Evolutionary conservation across 1,140 invertebrate species (phyloP).

Genomic region (Proales similis): DNA sequence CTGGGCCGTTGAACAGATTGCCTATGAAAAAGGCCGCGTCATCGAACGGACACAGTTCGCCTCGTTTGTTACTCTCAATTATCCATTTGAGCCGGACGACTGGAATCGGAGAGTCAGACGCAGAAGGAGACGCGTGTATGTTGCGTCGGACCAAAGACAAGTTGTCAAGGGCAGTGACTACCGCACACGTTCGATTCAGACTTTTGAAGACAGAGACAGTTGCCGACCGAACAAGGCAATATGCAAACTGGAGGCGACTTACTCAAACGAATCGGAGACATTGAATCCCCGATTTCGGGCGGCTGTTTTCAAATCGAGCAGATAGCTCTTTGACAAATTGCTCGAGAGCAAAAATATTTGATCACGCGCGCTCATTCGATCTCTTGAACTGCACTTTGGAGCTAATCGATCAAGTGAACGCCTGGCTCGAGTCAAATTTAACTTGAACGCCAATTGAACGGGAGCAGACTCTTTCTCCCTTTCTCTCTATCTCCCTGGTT

Average conservation of each 20-base stretch:
- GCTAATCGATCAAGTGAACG: no score
- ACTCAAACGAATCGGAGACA: not conserved
- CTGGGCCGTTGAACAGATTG: not conserved
- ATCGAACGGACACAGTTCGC: not conserved
- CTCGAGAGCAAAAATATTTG: no score
- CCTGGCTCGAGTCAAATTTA: no score
- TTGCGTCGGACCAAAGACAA: not conserved
- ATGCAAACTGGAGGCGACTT: not conserved
- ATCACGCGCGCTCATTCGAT: no score
- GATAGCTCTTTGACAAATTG: not conserved
- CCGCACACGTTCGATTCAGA: not conserved
- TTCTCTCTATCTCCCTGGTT: no score
- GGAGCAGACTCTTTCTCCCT: no score
- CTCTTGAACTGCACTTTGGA: no score
- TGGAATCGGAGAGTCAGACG: not conserved
- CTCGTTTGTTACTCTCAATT: not conserved
- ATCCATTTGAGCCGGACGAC: not conserved
- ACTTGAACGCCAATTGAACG: no score
- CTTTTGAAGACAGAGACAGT: not conserved
- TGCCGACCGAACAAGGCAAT: not conserved
- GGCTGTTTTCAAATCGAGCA: not conserved
- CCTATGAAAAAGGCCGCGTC: not conserved
- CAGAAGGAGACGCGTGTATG: not conserved
- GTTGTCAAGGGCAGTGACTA: not conserved
- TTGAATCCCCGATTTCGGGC: not conserved